Percentiles rank a stretch among this genome's conserved stretches.
phyloP scores from a whole-genome alignment of 2,888 invertebrate species.

The Nemapogon koenigi region DNA sequence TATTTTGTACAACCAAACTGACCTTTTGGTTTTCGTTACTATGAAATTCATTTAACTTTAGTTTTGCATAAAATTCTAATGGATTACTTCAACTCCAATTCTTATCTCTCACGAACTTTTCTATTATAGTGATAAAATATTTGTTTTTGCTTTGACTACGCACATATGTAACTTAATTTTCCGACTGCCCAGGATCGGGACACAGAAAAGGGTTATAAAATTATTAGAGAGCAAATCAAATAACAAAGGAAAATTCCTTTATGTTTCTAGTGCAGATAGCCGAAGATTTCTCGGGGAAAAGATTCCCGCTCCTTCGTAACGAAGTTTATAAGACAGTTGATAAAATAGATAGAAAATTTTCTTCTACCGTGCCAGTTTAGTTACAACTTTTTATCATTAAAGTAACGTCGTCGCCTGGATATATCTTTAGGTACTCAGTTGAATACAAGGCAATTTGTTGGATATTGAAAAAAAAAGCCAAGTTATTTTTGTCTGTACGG shows the following conservation, averaged over 20 bases:
- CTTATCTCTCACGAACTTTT: too few relatives aligned
- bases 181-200: background rate
- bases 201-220: conserved; percentile 36
- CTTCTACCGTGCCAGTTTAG: conserved; percentile 12
- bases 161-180: background rate
- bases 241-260: conserved; percentile 58
- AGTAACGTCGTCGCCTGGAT: conserved; percentile 12
- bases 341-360: conserved; percentile 12
- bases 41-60: too few relatives aligned
- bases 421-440: too few relatives aligned
- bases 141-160: too few relatives aligned
- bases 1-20: too few relatives aligned
- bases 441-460: too few relatives aligned
- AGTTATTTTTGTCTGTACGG: too few relatives aligned
- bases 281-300: conserved; percentile 38
- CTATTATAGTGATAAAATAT: too few relatives aligned
- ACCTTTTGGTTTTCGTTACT: too few relatives aligned
- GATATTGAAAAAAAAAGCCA: too few relatives aligned
- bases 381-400: conserved; percentile 18
- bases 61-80: too few relatives aligned
- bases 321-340: conserved; percentile 17
- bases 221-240: conserved; percentile 52
- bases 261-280: conserved; percentile 40
- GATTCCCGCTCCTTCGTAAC: conserved; percentile 31
- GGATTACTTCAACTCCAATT: too few relatives aligned